Evolutionary conservation across 2,113 vertebrate species (phyloP).

Genomic region (Dasypus novemcinctus): DNA sequence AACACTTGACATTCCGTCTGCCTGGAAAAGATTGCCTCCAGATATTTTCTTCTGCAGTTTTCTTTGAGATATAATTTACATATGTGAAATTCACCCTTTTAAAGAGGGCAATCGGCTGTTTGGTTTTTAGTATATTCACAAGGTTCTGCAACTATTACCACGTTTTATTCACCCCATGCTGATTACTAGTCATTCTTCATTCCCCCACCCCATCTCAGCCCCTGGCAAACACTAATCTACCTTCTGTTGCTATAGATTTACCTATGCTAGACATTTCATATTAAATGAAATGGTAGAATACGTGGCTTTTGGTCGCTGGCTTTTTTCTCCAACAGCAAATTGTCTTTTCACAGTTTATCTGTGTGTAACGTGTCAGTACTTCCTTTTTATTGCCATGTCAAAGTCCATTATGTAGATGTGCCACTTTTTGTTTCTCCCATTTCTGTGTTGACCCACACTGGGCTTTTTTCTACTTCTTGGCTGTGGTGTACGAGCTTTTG

Average conservation of each 20-base stretch:
- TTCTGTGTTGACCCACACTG: too few relatives aligned
- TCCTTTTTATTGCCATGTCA: not conserved
- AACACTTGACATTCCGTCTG: not conserved
- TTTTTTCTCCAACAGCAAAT: not conserved
- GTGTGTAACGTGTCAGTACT: not conserved
- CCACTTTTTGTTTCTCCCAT: too few relatives aligned
- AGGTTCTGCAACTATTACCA: not conserved
- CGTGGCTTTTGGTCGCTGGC: not conserved
- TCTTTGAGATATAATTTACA: not conserved
- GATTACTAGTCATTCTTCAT: not conserved
- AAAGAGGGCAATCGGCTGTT: not conserved
- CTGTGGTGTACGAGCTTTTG: too few relatives aligned
- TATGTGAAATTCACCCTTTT: not conserved
- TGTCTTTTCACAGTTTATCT: not conserved
- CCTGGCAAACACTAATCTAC: not conserved
- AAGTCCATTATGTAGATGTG: too few relatives aligned
- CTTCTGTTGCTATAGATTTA: not conserved
- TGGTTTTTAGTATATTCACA: not conserved
- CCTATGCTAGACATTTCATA: not conserved
- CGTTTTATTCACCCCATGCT: not conserved
- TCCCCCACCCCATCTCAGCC: not conserved
- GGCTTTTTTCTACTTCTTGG: too few relatives aligned
- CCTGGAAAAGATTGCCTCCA: not conserved
- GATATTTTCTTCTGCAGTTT: not conserved
- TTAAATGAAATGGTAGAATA: accelerated